Evolutionary conservation across 2,888 invertebrate species (phyloP).

Genomic region (Eupithecia tripunctaria): DNA sequence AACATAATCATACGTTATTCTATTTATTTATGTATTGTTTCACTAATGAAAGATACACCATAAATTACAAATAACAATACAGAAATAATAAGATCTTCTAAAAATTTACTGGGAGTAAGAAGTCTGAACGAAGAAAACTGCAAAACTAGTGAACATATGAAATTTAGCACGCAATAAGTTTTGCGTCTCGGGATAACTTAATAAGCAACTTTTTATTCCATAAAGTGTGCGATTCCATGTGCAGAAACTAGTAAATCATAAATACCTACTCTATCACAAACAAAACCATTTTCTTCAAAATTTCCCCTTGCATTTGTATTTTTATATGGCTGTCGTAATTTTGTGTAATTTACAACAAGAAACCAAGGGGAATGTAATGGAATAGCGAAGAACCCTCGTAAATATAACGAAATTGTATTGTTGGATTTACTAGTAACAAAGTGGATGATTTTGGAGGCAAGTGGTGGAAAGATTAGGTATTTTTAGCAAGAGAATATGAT

Average conservation of each 20-base stretch:
- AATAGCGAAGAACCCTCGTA: conserved; percentile 45
- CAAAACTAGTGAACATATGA: no score
- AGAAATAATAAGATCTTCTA: no score
- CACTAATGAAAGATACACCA: no score
- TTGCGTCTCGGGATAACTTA: no score
- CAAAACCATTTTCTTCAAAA: conserved; percentile 53
- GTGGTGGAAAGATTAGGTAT: neutral
- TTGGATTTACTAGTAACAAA: conserved; percentile 25
- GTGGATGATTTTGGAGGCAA: conserved; percentile 12
- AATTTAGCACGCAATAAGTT: no score
- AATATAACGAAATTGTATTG: conserved; percentile 43
- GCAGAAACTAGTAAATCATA: neutral
- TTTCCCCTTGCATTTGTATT: conserved; percentile 50
- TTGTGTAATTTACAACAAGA: conserved; percentile 53
- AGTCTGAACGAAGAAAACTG: no score
- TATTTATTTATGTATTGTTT: no score
- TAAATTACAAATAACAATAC: no score
- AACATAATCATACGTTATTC: no score
- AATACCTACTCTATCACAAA: conserved; percentile 35
- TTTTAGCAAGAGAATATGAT: neutral
- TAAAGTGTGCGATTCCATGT: no score
- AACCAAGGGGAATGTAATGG: conserved; percentile 54
- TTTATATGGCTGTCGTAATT: conserved; percentile 39
- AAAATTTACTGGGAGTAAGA: no score
- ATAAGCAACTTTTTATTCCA: no score